phyloP scores from a whole-genome alignment of 2,888 invertebrate species.

The Epinotia ramella region DNA sequence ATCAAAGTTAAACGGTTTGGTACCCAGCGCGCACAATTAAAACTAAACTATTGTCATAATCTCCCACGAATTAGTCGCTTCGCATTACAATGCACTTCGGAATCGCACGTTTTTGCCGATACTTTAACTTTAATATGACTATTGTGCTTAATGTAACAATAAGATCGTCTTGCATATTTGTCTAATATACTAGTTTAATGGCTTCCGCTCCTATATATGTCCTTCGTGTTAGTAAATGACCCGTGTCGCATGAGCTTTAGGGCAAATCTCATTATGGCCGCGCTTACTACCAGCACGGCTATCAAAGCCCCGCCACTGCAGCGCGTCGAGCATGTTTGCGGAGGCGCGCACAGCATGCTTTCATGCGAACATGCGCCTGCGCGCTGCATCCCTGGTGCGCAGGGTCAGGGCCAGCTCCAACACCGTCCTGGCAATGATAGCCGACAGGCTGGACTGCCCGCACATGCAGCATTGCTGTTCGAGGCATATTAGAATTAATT shows the following conservation, averaged over 20 bases:
- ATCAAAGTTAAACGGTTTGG: constrained; percentile 35
- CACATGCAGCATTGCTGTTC: too few relatives aligned
- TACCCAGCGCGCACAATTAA: constrained; percentile 38
- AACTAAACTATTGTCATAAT: constrained; percentile 38
- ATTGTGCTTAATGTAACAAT: constrained; percentile 39
- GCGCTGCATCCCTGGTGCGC: too few relatives aligned
- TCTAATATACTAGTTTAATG: constrained; percentile 25
- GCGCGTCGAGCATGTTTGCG: too few relatives aligned
- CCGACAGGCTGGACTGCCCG: too few relatives aligned
- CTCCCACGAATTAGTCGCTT: constrained; percentile 44
- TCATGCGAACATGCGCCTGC: too few relatives aligned
- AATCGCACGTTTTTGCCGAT: constrained; percentile 44
- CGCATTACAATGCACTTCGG: constrained; percentile 36
- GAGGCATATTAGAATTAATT: too few relatives aligned
- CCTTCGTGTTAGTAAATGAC: constrained; percentile 1
- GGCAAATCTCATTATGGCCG: neutral
- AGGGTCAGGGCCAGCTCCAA: too few relatives aligned
- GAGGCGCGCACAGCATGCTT: too few relatives aligned
- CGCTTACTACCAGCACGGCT: too few relatives aligned
- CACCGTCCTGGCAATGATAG: too few relatives aligned
- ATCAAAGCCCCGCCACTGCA: too few relatives aligned
- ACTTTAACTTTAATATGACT: constrained; percentile 34
- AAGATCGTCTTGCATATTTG: constrained; percentile 37
- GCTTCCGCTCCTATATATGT: constrained; percentile 27
- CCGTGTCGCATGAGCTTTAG: neutral